phyloP scores from a whole-genome alignment of 2,888 invertebrate species.

The Busseola fusca region DNA sequence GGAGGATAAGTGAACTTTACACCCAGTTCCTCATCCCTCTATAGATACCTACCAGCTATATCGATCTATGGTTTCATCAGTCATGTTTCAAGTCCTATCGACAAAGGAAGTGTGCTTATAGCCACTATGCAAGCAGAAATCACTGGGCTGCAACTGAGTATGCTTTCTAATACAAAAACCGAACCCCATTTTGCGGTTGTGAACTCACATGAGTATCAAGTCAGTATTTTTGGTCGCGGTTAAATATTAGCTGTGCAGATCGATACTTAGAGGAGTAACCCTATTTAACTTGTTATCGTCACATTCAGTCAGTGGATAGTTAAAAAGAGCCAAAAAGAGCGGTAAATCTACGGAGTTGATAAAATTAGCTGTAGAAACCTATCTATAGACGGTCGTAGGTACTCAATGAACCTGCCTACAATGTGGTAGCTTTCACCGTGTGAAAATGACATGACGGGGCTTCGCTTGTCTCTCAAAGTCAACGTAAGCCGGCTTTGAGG shows the following conservation, averaged over 20 bases:
- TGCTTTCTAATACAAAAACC: background rate
- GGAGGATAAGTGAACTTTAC: too few species aligned
- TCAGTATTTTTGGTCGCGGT: background rate
- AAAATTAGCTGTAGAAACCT: background rate
- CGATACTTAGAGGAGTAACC: background rate
- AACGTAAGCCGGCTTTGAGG: constrained; percentile 28
- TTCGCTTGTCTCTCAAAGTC: constrained; percentile 21
- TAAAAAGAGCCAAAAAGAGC: background rate
- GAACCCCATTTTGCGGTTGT: background rate
- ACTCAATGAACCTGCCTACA: background rate
- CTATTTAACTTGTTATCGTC: background rate
- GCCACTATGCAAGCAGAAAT: background rate
- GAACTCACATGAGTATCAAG: background rate
- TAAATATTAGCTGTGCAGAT: background rate
- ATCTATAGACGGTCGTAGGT: background rate
- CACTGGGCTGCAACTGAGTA: background rate
- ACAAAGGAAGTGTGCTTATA: background rate
- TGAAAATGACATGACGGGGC: constrained; percentile 11
- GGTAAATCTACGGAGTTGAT: background rate
- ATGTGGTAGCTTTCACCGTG: background rate
- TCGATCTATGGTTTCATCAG: background rate
- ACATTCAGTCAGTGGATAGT: background rate
- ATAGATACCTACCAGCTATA: background rate
- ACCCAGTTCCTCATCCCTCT: too few species aligned
- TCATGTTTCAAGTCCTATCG: background rate